A percentile compares a stretch with the other conserved stretches of the same genome.
Evolutionary conservation across 2,888 invertebrate genomes (phyloP).

Genomic region (Oscheius onirici): DNA sequence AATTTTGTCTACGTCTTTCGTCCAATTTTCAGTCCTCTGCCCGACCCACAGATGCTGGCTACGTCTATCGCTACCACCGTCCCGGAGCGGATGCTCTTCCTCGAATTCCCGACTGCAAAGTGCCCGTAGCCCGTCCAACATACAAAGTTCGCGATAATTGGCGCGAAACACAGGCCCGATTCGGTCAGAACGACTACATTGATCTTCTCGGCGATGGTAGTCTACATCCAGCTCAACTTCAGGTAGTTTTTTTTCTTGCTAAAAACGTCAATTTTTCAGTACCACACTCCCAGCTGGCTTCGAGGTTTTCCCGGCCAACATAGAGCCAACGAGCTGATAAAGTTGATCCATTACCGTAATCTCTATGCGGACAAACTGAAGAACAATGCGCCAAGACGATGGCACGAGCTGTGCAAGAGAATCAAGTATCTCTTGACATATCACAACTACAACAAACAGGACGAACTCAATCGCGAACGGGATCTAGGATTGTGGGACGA

Average conservation of each 20-base stretch:
- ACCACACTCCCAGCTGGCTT: constrained; percentile 88
- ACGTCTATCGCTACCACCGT: constrained; percentile 67
- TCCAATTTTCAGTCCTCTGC: constrained; percentile 25
- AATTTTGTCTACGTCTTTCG: no score
- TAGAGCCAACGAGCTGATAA: constrained; percentile 70
- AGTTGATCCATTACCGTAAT: constrained; percentile 70
- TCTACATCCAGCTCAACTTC: constrained; percentile 83
- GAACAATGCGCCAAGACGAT: constrained; percentile 65
- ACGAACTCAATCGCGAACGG: constrained; percentile 69
- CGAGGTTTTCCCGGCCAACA: constrained; percentile 83
- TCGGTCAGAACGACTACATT: constrained; percentile 70
- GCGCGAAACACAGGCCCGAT: constrained; percentile 55
- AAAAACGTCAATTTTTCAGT: constrained; percentile 74
- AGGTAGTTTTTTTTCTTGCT: constrained; percentile 28
- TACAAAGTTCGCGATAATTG: constrained; percentile 59
- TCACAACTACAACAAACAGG: constrained; percentile 71
- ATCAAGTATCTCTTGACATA: constrained; percentile 70
- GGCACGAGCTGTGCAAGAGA: constrained; percentile 70
- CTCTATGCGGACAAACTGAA: constrained; percentile 65
- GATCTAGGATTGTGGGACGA: constrained; percentile 71
- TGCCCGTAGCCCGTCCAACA: constrained; percentile 57
- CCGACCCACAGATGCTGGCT: constrained; percentile 57
- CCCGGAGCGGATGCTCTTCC: constrained; percentile 67
- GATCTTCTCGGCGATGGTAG: constrained; percentile 87
- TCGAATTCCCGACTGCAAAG: constrained; percentile 55